phyloP scores from a whole-genome alignment of 2,888 invertebrate species.

The Pristionchus japonicus region DNA sequence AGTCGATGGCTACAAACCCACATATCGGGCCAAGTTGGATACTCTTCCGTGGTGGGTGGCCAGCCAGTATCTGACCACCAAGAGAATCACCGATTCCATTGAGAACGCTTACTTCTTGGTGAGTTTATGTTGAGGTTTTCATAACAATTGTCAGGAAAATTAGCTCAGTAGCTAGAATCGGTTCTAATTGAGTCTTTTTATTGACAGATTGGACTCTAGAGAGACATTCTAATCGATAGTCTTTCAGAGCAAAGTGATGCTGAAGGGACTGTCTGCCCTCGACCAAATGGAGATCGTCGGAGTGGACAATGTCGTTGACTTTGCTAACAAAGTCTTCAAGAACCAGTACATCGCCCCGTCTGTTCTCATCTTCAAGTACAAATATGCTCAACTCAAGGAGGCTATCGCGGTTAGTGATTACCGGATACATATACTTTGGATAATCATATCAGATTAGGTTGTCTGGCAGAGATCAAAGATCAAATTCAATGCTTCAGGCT shows the following conservation, averaged over 20 bases:
- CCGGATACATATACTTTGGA: not conserved
- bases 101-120: conserved; percentile 67
- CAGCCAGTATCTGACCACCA: conserved; percentile 60
- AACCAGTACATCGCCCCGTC: conserved; percentile 65
- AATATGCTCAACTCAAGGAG: conserved; percentile 57
- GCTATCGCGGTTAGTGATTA: conserved; percentile 55
- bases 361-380: conserved; percentile 68
- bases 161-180: not conserved
- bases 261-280: conserved; percentile 61
- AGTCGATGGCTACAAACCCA: conserved; percentile 62
- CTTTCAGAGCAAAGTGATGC: conserved; percentile 66
- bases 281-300: conserved; percentile 64
- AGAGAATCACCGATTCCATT: conserved; percentile 63
- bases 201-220: too few relatives aligned
- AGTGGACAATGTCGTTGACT: conserved; percentile 64
- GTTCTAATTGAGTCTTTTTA: too few relatives aligned
- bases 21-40: conserved; percentile 67
- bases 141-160: not conserved
- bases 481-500: conserved; percentile 50
- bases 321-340: conserved; percentile 64
- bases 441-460: too few relatives aligned
- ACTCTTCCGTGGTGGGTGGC: conserved; percentile 71
- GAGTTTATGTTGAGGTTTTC: not conserved
- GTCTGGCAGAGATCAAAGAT: too few relatives aligned
- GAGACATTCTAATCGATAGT: too few relatives aligned